Evolutionary conservation across 2,888 invertebrate species (phyloP), one percentile per base, ranked within the genome.

Genomic region (Ceraclea dissimilis): DNA sequence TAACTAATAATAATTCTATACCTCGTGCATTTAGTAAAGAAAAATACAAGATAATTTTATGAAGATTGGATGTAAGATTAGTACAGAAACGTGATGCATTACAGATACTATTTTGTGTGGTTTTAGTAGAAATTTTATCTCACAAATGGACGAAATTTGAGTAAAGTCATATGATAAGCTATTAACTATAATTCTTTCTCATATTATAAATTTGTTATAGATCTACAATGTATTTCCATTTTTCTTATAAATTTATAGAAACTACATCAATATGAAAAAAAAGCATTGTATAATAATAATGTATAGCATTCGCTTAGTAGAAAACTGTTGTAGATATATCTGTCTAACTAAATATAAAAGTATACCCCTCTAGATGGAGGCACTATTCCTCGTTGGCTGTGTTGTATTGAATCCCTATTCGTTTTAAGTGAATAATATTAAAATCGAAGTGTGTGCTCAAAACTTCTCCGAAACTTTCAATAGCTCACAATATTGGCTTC

Each of bases 31-130:
- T 26, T 6, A 53, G 31, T 18, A 39, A 33, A 33, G 58, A 22
- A 33, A 26, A 26, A 26, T 26, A 26, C 26, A 53, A 50, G 59
- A 49, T 49, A 52, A 61, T 59, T 59, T 61, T 59, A 59, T 57
- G 57, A 59, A 57, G 61, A 61, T 61, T 57, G 61, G 61, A 61
- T 56, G 47, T 51, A 46, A 56, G 57, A 60, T 60, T 60, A 60
- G 54, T 54, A 46, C 16, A 20, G 8, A 21, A 26, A 54, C 57
- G 57, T 57, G 58, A 39, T 58, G 55, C 52, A 55, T 52, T 44
- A 57, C 13, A 10, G 13, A 17, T 4, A 43, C 17, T 43, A 33
- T 11, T 33, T 33, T 33, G 43, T 6, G 6, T 17, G 43, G 6
- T 43, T 43, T 26, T 26, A 26, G 4, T 26, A 26, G 26, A 26